These are phyloP conservation scores for Nycteola revayana DNA, from an alignment of 2,888 invertebrate genomes.

Conservation along the genomic window DNA sequence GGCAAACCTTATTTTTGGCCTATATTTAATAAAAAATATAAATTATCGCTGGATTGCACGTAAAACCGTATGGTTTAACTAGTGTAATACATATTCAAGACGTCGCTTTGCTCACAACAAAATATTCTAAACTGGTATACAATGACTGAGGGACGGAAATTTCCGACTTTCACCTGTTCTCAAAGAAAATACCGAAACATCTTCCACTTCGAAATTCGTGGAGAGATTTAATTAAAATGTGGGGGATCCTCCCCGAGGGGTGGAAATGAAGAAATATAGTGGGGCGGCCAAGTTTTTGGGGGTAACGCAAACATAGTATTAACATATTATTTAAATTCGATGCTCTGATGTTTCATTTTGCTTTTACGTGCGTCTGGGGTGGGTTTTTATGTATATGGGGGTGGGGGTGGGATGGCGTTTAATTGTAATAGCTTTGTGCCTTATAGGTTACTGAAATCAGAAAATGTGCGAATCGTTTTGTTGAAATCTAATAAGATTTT, in stretches of 20 bases:
- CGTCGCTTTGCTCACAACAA: no score
- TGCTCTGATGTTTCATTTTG: slow-evolving; percentile 17
- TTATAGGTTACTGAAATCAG: no score
- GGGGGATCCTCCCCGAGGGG: slow-evolving; percentile 31
- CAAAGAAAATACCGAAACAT: slow-evolving; percentile 73
- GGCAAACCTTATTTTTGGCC: no score
- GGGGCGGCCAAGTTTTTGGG: slow-evolving; percentile 64
- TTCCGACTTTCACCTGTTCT: slow-evolving; percentile 49
- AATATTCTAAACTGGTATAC: slow-evolving; percentile 8
- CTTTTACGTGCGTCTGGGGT: neutral
- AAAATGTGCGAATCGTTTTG: no score
- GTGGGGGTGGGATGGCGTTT: no score
- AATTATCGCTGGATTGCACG: no score
- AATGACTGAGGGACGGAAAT: slow-evolving; percentile 25
- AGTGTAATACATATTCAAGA: no score
- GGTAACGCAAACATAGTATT: slow-evolving; percentile 71
- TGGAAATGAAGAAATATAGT: slow-evolving; percentile 61
- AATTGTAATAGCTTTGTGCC: no score
- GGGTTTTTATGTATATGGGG: no score
- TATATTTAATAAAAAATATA: no score
- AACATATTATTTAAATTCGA: slow-evolving; percentile 74
- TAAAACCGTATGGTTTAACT: no score
- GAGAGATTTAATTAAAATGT: slow-evolving; percentile 79
- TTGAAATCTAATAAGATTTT: no score
- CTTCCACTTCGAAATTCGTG: slow-evolving; percentile 55